Evolutionary conservation across 2,888 invertebrate species (phyloP).

Genomic region (Lasioglossum villosulum): DNA sequence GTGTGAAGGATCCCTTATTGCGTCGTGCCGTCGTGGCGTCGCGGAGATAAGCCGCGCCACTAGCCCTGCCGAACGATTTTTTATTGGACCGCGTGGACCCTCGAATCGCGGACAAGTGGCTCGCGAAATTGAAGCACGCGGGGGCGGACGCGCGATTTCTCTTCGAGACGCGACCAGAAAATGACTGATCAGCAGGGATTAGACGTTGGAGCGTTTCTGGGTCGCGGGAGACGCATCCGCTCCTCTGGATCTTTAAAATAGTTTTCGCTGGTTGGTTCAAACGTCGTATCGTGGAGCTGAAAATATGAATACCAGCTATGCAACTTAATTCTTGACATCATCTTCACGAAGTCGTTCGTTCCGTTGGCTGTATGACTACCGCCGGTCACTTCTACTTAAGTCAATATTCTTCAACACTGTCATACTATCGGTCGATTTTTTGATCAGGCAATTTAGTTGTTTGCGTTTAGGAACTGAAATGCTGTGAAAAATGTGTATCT

Average conservation of each 20-base stretch:
- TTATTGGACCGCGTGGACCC: neutral
- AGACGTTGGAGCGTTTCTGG: neutral
- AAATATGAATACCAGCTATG: neutral
- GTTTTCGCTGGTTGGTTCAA: neutral
- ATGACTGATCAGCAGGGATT: conserved; percentile 53
- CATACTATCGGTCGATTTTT: no score
- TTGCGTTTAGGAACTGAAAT: no score
- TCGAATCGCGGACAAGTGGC: neutral
- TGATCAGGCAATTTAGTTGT: no score
- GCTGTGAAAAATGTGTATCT: neutral
- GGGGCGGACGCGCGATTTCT: neutral
- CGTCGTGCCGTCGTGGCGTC: conserved; percentile 51
- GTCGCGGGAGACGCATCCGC: neutral
- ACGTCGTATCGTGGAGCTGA: neutral
- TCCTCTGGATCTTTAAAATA: neutral
- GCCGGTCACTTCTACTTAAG: neutral
- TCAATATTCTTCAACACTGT: neutral
- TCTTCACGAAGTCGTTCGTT: neutral
- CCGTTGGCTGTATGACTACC: neutral
- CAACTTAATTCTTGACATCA: neutral
- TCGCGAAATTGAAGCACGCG: conserved; percentile 4
- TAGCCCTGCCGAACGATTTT: neutral
- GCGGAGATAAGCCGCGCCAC: neutral
- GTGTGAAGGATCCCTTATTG: conserved; percentile 75
- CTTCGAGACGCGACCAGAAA: conserved; percentile 24